A percentile compares a stretch with the other conserved stretches of the same genome.
These are phyloP conservation scores for Oxystoma pomonae DNA, from an alignment of 2,888 invertebrate genomes.

Conservation along the genomic window DNA sequence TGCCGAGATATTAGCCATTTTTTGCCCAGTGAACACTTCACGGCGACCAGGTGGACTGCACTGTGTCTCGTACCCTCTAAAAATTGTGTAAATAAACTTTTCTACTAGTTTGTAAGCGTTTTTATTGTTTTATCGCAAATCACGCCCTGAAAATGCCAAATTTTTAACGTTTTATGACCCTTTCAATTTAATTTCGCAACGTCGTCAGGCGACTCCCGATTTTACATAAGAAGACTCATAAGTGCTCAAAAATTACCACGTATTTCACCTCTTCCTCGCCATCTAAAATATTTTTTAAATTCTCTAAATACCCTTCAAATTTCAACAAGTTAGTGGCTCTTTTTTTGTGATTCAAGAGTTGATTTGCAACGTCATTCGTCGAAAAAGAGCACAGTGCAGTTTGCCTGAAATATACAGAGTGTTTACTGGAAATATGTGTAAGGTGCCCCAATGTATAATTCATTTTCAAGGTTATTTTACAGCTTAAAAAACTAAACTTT, in stretches of 20 bases:
- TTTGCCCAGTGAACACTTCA: slow-evolving; percentile 5
- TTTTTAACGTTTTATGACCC: slow-evolving; percentile 19
- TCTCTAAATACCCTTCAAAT: background rate
- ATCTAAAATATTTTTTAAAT: background rate
- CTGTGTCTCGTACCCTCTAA: slow-evolving; percentile 34
- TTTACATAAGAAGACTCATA: slow-evolving; percentile 36
- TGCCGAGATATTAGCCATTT: slow-evolving; percentile 35
- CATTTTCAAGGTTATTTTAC: no score
- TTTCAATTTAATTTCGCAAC: slow-evolving; percentile 33
- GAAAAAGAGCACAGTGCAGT: slow-evolving; percentile 28
- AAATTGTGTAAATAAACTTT: slow-evolving; percentile 32
- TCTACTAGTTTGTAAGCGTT: slow-evolving; percentile 17
- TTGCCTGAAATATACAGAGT: slow-evolving; percentile 22
- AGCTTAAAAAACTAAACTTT: no score
- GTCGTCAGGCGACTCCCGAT: slow-evolving; percentile 25
- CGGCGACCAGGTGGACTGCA: slow-evolving; percentile 41
- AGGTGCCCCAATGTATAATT: no score
- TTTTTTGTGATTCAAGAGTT: slow-evolving; percentile 16
- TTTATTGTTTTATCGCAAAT: background rate
- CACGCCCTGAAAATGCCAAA: slow-evolving; percentile 16
- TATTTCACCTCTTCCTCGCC: slow-evolving; percentile 13
- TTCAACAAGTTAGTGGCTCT: slow-evolving; percentile 20
- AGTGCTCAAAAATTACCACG: slow-evolving; percentile 28
- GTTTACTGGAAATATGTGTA: slow-evolving; percentile 21
- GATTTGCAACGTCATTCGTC: slow-evolving; percentile 19